Evolutionary conservation across 2,797 vertebrate genomes (phyloP).

Genomic region (Margarornis squamiger): DNA sequence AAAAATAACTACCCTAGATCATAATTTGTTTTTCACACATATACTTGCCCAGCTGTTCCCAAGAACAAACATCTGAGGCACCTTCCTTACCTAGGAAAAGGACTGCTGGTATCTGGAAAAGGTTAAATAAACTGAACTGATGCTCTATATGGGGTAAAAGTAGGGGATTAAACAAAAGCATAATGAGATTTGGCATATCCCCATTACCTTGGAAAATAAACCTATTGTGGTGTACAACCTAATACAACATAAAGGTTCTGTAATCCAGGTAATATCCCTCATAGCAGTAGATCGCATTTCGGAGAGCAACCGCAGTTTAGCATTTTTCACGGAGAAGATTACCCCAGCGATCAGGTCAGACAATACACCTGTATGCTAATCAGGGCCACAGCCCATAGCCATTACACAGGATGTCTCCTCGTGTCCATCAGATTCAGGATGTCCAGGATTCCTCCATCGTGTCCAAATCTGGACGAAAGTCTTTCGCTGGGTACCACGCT

Average conservation of each 20-base stretch:
- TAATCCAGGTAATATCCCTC: background rate
- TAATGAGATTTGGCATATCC: background rate
- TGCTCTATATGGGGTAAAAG: background rate
- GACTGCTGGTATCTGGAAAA: background rate
- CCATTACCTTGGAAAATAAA: background rate
- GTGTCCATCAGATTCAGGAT: no score
- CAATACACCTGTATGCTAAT: accelerated
- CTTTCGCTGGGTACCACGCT: accelerated
- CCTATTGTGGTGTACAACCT: background rate
- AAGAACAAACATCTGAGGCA: background rate
- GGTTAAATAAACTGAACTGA: background rate
- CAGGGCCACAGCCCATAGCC: accelerated
- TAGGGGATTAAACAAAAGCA: background rate
- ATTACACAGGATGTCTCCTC: background rate
- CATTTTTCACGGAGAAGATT: background rate
- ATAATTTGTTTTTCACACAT: background rate
- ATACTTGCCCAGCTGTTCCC: background rate
- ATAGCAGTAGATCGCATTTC: background rate
- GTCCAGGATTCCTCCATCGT: background rate
- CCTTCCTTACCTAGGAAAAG: background rate
- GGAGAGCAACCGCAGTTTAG: background rate
- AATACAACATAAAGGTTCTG: background rate
- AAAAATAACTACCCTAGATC: background rate
- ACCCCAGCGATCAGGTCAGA: background rate
- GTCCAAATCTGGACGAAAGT: accelerated